Conservation (phyloP, 2,113 vertebrate genomes). For the Oryctolagus cuniculus region mOryCun1.1 NC_091438.1:156323001-156323500, state of each 20-base stretch:
- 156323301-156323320: not conserved
- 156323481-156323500: not conserved
- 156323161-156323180: not conserved
- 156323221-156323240: not conserved
- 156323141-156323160: not conserved
- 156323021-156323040: not conserved
- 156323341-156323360: not conserved
- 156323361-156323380: not conserved
- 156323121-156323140: not conserved
- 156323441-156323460: not conserved
- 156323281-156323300: not conserved
- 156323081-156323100: no score
- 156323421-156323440: not conserved
- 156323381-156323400: no score
- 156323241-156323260: not conserved
- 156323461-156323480: not conserved
- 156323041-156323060: not conserved
- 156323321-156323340: not conserved
- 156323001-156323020: no score
- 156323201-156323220: not conserved
- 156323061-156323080: not conserved
- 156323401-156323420: not conserved
- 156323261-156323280: not conserved
- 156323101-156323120: rapidly evolving
- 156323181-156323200: not conserved